Percentiles rank a stretch among this genome's conserved stretches.
Evolutionary conservation across 2,113 vertebrate species (phyloP).

Genomic region (Lucifuga dentata): DNA sequence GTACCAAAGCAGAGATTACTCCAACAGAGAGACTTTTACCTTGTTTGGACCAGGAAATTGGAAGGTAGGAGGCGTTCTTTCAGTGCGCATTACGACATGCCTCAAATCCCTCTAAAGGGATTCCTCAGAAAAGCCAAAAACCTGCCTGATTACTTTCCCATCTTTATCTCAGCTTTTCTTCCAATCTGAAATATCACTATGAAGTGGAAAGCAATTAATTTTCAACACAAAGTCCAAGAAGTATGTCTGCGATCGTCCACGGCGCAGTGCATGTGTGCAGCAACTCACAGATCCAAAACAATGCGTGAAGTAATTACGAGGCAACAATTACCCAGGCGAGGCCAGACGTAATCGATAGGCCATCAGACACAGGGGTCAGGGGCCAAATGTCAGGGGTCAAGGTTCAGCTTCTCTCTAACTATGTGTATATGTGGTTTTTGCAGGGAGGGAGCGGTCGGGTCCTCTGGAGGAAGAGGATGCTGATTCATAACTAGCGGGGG

Average conservation of each 20-base stretch:
- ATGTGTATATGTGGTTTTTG: conserved; percentile 32
- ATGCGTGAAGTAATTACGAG: conserved; percentile 79
- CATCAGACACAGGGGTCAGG: conserved; percentile 84
- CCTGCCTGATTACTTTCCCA: conserved; percentile 64
- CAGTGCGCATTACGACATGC: conserved; percentile 52
- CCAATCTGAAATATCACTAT: conserved; percentile 38
- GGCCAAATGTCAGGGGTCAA: conserved; percentile 76
- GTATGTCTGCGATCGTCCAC: conserved; percentile 14
- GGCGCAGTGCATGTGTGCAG: too few species aligned
- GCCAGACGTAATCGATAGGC: conserved; percentile 87
- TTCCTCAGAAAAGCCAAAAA: conserved; percentile 55
- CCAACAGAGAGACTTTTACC: too few species aligned
- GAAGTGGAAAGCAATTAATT: conserved; percentile 60
- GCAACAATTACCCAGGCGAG: conserved; percentile 73
- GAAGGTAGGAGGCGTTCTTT: conserved; percentile 66
- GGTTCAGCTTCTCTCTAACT: conserved; percentile 68
- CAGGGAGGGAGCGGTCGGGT: background rate
- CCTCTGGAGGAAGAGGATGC: conserved; percentile 71
- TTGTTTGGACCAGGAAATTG: conserved; percentile 76
- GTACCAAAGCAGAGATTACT: conserved; percentile 17
- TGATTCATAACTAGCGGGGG: conserved; percentile 74
- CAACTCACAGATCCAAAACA: conserved; percentile 59
- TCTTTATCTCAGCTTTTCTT: conserved; percentile 56
- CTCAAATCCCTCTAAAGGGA: conserved; percentile 57
- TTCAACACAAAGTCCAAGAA: conserved; percentile 15